phyloP scores from a whole-genome alignment of 2,113 vertebrate species.

The Pelecanoides urinatrix region DNA sequence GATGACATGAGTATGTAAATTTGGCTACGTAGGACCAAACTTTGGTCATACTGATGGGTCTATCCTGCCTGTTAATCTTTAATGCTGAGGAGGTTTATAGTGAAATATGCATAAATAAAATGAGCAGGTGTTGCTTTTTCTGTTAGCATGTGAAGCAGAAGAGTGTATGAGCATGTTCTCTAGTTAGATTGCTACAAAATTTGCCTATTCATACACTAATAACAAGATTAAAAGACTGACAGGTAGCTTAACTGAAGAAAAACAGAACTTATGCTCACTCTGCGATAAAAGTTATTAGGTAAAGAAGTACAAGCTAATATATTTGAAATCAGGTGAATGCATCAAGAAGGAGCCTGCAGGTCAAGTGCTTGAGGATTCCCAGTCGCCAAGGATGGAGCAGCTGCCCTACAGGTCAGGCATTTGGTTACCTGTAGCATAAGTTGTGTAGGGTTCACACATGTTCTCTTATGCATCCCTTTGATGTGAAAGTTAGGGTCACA shows the following conservation, averaged over 20 bases:
- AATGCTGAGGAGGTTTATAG: neutral
- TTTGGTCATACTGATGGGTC: neutral
- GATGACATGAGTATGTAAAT: neutral
- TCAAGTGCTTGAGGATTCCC: neutral
- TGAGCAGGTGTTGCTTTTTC: neutral
- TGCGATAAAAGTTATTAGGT: neutral
- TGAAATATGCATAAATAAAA: neutral
- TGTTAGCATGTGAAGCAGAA: neutral
- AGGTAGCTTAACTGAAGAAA: neutral
- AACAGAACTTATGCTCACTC: neutral
- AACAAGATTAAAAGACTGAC: neutral
- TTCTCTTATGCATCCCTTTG: neutral
- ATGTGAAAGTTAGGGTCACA: neutral
- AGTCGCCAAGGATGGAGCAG: neutral
- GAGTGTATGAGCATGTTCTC: fast-evolving
- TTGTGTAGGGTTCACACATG: fast-evolving
- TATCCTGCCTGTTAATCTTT: neutral
- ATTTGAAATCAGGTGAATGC: neutral
- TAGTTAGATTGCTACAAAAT: neutral
- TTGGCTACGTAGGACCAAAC: neutral
- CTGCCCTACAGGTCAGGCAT: neutral
- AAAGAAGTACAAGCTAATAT: neutral
- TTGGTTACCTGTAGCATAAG: neutral
- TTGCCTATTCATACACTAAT: neutral
- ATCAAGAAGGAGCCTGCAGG: neutral